Evolutionary conservation across 2,113 vertebrate species (phyloP).

Genomic region (Dasyprocta punctata): DNA sequence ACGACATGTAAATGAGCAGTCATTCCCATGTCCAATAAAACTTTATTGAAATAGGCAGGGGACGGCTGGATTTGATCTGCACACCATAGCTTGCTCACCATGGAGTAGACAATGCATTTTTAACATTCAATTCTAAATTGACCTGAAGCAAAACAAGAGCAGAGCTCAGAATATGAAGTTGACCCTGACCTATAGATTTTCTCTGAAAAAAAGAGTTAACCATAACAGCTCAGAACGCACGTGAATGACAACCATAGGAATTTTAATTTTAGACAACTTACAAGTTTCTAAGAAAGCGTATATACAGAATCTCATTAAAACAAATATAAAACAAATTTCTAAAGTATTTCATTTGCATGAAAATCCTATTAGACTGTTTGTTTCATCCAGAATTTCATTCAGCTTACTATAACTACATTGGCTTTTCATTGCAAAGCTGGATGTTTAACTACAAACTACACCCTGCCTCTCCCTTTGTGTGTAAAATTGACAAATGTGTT

Average conservation of each 20-base stretch:
- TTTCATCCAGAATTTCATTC: constrained; percentile 68
- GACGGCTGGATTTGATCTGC: neutral
- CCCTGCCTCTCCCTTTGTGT: constrained; percentile 82
- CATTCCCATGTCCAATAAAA: neutral
- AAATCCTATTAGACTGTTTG: constrained; percentile 55
- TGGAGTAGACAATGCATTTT: neutral
- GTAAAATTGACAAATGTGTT: constrained; percentile 85
- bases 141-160: constrained; percentile 12
- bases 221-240: neutral
- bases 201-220: constrained; percentile 6
- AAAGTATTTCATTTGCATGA: constrained; percentile 66
- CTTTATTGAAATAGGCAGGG: neutral
- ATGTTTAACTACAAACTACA: constrained; percentile 81
- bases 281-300: constrained; percentile 1
- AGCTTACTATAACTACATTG: constrained; percentile 45
- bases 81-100: neutral
- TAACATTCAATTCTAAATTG: constrained; percentile 33
- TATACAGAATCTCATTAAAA: constrained; percentile 62
- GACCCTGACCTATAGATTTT: neutral
- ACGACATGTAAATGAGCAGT: neutral
- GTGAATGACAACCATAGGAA: neutral
- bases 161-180: neutral
- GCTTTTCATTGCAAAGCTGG: constrained; percentile 75
- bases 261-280: constrained; percentile 53
- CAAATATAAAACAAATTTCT: constrained; percentile 62